Percentiles rank a stretch among this genome's conserved stretches.
These are phyloP conservation scores for Euphonia xanthogaster DNA, from an alignment of 2,797 vertebrate species.

Conservation along the genomic window DNA sequence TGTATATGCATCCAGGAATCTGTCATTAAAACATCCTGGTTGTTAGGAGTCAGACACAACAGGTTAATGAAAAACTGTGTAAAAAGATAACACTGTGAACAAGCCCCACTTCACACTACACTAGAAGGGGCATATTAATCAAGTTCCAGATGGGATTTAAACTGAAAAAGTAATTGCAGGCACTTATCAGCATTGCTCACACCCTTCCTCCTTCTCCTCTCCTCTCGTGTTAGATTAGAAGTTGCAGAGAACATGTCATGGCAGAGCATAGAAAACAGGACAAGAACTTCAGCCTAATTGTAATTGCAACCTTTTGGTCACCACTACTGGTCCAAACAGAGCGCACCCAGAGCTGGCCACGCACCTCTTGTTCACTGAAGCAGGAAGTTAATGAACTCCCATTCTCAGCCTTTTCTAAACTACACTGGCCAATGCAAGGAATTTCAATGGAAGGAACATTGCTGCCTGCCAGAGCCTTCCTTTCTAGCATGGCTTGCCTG, in stretches of 20 bases:
- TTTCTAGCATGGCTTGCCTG: neutral
- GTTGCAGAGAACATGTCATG: neutral
- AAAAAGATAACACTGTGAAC: neutral
- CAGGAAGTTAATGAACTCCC: neutral
- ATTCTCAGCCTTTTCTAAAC: neutral
- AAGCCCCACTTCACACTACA: neutral
- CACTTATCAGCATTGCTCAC: neutral
- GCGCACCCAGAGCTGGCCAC: fast-evolving
- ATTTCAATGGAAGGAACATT: neutral
- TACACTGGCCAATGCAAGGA: neutral
- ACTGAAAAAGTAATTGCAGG: neutral
- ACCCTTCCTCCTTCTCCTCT: neutral
- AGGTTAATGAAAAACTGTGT: neutral
- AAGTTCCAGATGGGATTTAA: neutral
- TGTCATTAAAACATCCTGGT: neutral
- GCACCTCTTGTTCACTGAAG: neutral
- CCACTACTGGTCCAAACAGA: neutral
- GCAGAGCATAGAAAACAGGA: neutral
- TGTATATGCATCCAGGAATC: neutral
- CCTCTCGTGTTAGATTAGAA: neutral
- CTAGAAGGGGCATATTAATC: neutral
- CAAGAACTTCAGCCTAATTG: neutral
- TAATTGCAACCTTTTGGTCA: neutral
- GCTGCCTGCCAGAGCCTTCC: neutral
- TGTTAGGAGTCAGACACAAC: neutral